Base-by-base conservation (phyloP, 2,797 vertebrate species). In the Protosalanx chinensis region DNA sequence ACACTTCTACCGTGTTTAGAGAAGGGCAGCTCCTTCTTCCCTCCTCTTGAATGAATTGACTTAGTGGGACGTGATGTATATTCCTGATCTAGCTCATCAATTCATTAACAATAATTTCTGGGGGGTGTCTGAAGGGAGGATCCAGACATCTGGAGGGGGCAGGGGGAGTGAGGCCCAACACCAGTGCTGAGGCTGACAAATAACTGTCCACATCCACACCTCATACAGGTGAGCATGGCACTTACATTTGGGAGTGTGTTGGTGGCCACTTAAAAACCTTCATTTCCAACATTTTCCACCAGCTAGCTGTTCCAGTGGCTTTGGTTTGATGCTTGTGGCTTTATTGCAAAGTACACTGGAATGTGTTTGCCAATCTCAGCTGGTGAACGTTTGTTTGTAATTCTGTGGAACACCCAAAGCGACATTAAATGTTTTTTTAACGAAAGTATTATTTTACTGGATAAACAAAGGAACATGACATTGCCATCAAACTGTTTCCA, bases 401-500 rank as follows among this genome's bases (percentile, higher is more conserved):
- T 84, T 87, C 82, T 65, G 62, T 78, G 80, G 75, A 82, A 71
- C 81, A 75, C 79, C 77, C 59, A 65, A 72, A 37, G 77, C 74
- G 46, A 79, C 76, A 76, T 64, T 66, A 67, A 69, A 51, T 70
- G 65, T 75, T 80, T 81, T 85, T 49, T 56, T 79, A 88, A 85
- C 41, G 12, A 80, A 79, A 71, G 72, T 88, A 74, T 86, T 87
- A 72, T 84, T 82, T 87, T 78, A 60, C 81, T 86, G 64, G 79
- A 78, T 86, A 90, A 91, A 90, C 87, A 91, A 91, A 72, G 82
- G 76, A 86, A 89, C 51, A 79, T 81, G 87, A 84, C 86, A 87
- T 88, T 90, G 88, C 90, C 87, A 90, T 89, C 83, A 5, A 74
- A 81, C 81, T 75, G 86, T 87, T 92, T 92, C 89, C 90, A 91